Evolutionary conservation across 2,888 invertebrate genomes (phyloP), one percentile per base, ranked within the genome.

Genomic region (Xestobium rufovillosum): DNA sequence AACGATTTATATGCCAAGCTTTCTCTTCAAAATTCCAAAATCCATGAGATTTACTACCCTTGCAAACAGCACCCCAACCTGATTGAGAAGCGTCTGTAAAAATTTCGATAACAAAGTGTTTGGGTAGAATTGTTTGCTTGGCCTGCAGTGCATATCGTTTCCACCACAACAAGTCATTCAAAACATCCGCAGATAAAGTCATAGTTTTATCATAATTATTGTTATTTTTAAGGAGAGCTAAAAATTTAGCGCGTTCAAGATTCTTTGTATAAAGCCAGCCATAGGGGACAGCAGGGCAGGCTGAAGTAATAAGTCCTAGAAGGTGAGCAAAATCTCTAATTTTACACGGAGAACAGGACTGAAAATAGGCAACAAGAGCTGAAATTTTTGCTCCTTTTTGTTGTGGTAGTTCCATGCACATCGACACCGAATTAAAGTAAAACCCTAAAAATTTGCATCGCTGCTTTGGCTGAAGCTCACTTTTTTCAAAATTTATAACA

Each of bases 91-190:
- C 46, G 31, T 43, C 45, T 3, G 45, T 30, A 19, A 32, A 48
- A 32, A 49, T 47, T 35, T 43, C 39, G 14, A 45, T 12, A 15
- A 14, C 30, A 34, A 36, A 45, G 9, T 13, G 14, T 4, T 35
- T 16, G 6, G 15, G 9, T 33, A 19, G 36, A 23, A 47, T 41
- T 11, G 14, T 25, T 28, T 27, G 14, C 10, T 9, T 17, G 15
- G 33, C 15, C 14, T 28, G 15, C 3, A 19, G 14, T n/a, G 45
- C 40, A 11, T 41, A 30, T 9, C 23, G 6, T 3, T 26, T 27
- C 47, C 42, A 47, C 47, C 45, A 49, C 14, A 25, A 11, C 4
- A 49, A 33, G 11, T 43, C 42, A 8, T n/a, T n/a, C n/a, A n/a
- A n/a, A n/a, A n/a, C n/a, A n/a, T n/a, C n/a, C n/a, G n/a, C n/a